A percentile compares a stretch with the other conserved stretches of the same genome.
phyloP scores from a whole-genome alignment of 2,888 invertebrate genomes.

The Campaea margaritaria region DNA sequence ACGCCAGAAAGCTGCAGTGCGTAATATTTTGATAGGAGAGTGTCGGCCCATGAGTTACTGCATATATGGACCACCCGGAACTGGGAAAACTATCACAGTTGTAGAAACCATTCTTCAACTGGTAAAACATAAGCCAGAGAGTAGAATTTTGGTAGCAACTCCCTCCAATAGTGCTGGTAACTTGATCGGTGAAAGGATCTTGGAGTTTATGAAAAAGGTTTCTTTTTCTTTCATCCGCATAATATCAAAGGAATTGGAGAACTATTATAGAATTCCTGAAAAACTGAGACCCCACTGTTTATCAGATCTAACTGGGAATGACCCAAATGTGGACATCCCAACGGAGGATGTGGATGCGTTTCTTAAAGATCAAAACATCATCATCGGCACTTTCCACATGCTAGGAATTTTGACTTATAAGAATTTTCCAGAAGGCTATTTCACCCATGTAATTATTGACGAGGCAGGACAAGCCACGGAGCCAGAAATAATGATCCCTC shows the following conservation, averaged over 20 bases:
- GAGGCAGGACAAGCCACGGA: conserved; percentile 98
- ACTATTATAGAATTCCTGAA: conserved; percentile 87
- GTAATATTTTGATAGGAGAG: conserved; percentile 90
- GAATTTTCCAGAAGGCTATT: conserved; percentile 91
- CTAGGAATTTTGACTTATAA: conserved; percentile 89
- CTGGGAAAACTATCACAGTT: conserved; percentile 88
- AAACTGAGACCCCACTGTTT: conserved; percentile 89
- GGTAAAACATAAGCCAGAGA: conserved; percentile 86
- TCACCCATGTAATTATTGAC: conserved; percentile 95
- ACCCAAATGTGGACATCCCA: conserved; percentile 87
- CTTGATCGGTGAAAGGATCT: conserved; percentile 91
- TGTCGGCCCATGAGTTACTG: conserved; percentile 93
- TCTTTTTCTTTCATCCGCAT: conserved; percentile 92
- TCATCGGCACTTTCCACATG: conserved; percentile 93
- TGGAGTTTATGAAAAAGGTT: conserved; percentile 87
- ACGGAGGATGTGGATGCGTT: too few species aligned
- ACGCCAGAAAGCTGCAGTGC: conserved; percentile 92
- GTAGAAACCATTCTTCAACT: conserved; percentile 95
- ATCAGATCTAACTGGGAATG: conserved; percentile 78
- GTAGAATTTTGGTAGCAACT: conserved; percentile 92
- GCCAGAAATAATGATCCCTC: conserved; percentile 94
- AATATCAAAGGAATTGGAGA: conserved; percentile 87
- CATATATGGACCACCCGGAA: conserved; percentile 95
- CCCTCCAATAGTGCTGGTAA: conserved; percentile 98
- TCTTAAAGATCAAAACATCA: too few species aligned